Conservation (phyloP, 2,113 vertebrate species). For the Rousettus leschenaultii region DNA sequence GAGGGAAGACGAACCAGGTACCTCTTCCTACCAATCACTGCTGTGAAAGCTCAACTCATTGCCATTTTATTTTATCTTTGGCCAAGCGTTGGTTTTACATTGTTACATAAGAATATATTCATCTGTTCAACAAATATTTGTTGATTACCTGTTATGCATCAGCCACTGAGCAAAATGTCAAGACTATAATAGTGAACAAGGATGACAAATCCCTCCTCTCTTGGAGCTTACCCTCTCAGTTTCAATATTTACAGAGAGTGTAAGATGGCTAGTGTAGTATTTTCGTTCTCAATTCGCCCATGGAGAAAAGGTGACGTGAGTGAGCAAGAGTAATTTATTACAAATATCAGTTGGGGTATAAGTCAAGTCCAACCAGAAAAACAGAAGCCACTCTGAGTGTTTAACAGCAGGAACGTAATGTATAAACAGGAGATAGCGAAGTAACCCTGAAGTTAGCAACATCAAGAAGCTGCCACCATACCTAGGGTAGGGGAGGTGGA, state of each 20-base stretch:
- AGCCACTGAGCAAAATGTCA: neutral
- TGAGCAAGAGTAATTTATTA: neutral
- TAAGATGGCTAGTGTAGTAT: neutral
- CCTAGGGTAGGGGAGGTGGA: neutral
- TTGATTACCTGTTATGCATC: neutral
- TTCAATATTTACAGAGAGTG: neutral
- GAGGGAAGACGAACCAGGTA: neutral
- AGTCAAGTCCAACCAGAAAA: neutral
- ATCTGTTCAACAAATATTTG: constrained; percentile 22
- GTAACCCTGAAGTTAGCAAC: neutral
- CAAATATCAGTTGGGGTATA: neutral
- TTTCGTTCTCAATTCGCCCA: neutral
- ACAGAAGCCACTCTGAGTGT: neutral
- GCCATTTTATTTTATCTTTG: neutral
- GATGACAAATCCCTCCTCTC: neutral
- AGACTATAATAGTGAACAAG: neutral
- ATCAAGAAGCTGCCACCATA: neutral
- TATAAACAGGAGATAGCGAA: neutral
- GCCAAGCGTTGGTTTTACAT: neutral
- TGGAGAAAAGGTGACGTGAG: neutral
- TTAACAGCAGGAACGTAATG: neutral
- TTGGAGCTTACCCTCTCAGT: neutral
- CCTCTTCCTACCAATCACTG: neutral
- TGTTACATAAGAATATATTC: neutral
- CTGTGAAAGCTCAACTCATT: neutral